These are phyloP conservation scores for Myodes glareolus DNA, from an alignment of 2,113 vertebrate species.

Conservation along the genomic window DNA sequence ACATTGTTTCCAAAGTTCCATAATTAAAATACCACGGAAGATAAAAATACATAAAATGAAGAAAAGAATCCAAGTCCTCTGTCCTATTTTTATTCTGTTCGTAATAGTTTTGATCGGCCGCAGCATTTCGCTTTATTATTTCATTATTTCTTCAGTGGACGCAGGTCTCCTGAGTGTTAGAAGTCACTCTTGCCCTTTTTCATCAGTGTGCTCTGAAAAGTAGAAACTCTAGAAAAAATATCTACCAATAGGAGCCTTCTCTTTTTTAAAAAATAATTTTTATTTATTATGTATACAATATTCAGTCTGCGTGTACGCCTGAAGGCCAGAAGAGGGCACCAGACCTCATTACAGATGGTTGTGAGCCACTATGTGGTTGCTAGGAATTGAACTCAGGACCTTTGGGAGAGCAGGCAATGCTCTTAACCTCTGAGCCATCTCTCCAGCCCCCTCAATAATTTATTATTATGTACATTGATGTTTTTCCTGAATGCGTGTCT, in stretches of 20 bases:
- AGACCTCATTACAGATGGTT: too few species aligned
- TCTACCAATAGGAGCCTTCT: neutral
- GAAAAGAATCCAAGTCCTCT: conserved; percentile 21
- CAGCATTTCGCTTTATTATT: neutral
- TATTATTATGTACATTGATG: too few species aligned
- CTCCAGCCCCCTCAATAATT: too few species aligned
- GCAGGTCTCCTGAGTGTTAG: neutral
- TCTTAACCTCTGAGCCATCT: too few species aligned
- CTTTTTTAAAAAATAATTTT: neutral
- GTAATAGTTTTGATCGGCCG: conserved; percentile 2
- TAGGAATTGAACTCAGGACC: too few species aligned
- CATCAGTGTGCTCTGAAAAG: conserved; percentile 10
- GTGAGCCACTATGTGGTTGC: too few species aligned
- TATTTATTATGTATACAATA: too few species aligned
- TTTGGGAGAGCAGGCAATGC: too few species aligned
- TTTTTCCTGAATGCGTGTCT: too few species aligned
- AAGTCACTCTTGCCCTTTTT: neutral
- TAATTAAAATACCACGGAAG: conserved; percentile 30
- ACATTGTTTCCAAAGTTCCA: conserved; percentile 13
- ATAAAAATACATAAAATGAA: neutral
- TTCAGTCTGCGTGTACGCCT: too few species aligned
- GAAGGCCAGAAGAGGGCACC: too few species aligned
- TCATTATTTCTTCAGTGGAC: neutral
- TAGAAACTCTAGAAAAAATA: conserved; percentile 35
- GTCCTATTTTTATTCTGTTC: conserved; percentile 39